These are phyloP conservation scores for Drosophila austrosaltans DNA, from an alignment of 2,888 invertebrate genomes.

Conservation along the genomic window DNA sequence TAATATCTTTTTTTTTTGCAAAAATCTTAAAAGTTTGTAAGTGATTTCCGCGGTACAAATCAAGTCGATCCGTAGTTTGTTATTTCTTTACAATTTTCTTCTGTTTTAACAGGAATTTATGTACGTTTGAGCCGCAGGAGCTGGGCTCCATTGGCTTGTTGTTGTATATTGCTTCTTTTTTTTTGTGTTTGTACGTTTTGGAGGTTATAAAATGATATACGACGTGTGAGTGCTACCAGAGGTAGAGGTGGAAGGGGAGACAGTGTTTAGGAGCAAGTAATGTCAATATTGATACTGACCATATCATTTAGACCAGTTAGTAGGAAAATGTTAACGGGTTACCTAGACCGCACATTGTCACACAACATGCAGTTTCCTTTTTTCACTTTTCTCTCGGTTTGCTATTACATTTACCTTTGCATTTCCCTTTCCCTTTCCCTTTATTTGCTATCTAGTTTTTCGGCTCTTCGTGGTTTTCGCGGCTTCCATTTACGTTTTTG, in stretches of 20 bases:
- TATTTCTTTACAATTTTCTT: background rate
- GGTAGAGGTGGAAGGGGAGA: background rate
- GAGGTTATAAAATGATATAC: background rate
- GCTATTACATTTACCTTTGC: background rate
- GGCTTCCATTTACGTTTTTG: slow-evolving; percentile 58
- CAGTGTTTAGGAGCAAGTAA: slow-evolving; percentile 61
- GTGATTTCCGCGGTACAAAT: background rate
- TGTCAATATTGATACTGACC: slow-evolving; percentile 75
- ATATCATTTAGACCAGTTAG: slow-evolving; percentile 52
- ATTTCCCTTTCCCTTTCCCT: background rate
- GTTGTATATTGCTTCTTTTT: background rate
- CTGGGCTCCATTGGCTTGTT: slow-evolving; percentile 15
- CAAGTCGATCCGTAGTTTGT: background rate
- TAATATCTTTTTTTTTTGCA: no score
- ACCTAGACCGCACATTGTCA: slow-evolving; percentile 36
- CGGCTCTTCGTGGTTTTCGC: slow-evolving; percentile 58
- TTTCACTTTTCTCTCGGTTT: background rate
- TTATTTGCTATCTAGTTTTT: slow-evolving; percentile 59
- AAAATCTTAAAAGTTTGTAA: background rate
- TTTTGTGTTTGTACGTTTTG: background rate
- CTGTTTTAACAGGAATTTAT: slow-evolving; percentile 6
- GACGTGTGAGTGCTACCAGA: background rate
- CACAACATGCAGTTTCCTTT: background rate
- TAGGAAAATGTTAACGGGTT: slow-evolving; percentile 66
- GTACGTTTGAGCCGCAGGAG: slow-evolving; percentile 5